phyloP scores from a whole-genome alignment of 1,140 invertebrate species.

The Metaphire vulgaris region DNA sequence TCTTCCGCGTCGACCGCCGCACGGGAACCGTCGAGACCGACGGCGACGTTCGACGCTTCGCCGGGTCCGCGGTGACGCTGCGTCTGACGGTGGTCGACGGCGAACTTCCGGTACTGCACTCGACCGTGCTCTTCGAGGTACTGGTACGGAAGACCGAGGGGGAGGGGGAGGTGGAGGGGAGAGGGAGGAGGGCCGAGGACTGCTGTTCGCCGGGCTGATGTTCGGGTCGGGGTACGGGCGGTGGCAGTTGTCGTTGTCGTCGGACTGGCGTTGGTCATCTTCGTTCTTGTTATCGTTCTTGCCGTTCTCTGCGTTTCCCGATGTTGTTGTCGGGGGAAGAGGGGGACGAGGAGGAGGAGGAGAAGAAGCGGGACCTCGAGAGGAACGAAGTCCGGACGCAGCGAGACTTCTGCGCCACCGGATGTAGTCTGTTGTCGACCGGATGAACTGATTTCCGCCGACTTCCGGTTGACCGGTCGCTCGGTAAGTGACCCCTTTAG shows the following conservation, averaged over 20 bases:
- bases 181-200: too few species aligned
- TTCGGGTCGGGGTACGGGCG: not conserved
- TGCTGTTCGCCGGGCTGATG: not conserved
- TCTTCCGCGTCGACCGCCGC: not conserved
- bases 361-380: not conserved
- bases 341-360: not conserved
- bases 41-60: not conserved
- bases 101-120: slow-evolving; percentile 20
- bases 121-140: slow-evolving; percentile 16
- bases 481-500: not conserved
- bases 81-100: slow-evolving; percentile 20
- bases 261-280: not conserved
- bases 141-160: slow-evolving; percentile 8
- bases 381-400: too few species aligned
- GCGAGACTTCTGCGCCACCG: too few species aligned
- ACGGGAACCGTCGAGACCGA: slow-evolving; percentile 9
- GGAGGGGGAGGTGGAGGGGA: too few species aligned
- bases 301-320: not conserved
- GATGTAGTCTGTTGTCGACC: not conserved
- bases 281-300: not conserved
- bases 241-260: not conserved
- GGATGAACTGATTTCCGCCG: not conserved
- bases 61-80: slow-evolving; percentile 2
- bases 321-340: not conserved
- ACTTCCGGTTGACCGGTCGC: not conserved